Base-by-base conservation (phyloP, 1,140 invertebrate species). In the Hylyphantes graminicola region DNA sequence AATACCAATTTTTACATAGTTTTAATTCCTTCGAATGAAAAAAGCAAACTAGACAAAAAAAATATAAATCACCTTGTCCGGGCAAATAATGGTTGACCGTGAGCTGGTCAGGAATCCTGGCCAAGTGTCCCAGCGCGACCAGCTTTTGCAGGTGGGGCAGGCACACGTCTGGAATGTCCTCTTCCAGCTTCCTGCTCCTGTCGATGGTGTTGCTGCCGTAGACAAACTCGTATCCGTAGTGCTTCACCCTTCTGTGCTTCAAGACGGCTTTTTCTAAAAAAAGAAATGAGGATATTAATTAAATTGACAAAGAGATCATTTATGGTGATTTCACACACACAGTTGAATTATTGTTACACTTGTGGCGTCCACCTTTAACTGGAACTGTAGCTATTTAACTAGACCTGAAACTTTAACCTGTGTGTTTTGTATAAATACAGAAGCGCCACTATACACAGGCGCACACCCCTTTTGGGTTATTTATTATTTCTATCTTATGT, bases 191-290 rank as follows among this genome's bases (percentile, higher is more conserved):
- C 61, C 92, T 90, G 75, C 93, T 89, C 75, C 93, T 91, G 90
- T 97, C 93, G 7, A 98, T 94, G 91, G 94, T 94, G 90, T 99
- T 99, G 50, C 91, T 94, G 51, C 93, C 93, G 91, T 99, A 99
- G 81, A 93, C 91, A 89, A 99, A 99, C 89, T 97, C 95, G 90
- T 94, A 98, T 0, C 97, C 97, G 92, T 93, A 99, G 91, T 99
- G 97, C 89, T 94, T 95, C 0, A 98, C 97, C 90, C 92, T 91
- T 65, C 97, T 90, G 88, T 98, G 94, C 89, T 98, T 98, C 79
- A 98, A 89, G 57, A 87, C 68, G 13, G 67, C 19, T 10, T 64
- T 61, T 48, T 81, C 77, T 83, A 70, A 12, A 65, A 63, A 55
- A 50, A 68, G 10, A 65, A 7, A 17, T 3, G 3, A 35, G 35